Evolutionary conservation across 1,140 invertebrate species (phyloP), one percentile per base, ranked within the genome.

Genomic region (Drosophila sulfurigaster): DNA sequence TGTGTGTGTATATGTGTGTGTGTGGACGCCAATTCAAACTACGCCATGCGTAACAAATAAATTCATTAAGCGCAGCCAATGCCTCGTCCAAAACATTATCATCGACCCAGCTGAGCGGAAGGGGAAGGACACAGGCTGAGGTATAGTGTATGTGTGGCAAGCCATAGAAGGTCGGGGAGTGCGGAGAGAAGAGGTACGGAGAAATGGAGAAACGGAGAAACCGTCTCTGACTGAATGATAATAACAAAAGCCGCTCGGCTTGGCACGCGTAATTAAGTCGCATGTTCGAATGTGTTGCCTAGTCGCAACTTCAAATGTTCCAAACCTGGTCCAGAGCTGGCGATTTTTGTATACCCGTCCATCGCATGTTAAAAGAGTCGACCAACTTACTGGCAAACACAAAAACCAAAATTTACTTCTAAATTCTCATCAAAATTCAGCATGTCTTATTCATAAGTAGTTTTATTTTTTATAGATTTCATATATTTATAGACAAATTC

Each of bases 21-120:
- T 79, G 66, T 75, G 71, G 69, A 81, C 71, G 80, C 77, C 82
- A 91, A 91, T 91, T 91, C 87, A 91, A 83, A 90, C 38, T 91
- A 91, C 75, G 82, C 87, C 87, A 91, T 91, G 87, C 87, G 87
- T 87, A 91, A 81, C 87, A 91, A 91, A 91, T 91, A 91, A 91
- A 91, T 96, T 72, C 95, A 96, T 91, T 96, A 94, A 94, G 97
- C 97, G 85, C 86, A 90, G 81, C 86, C 81, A 89, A 90, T 89
- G 85, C 86, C 62, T 66, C 63, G 67, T 72, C 76, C 67, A 71
- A 81, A 75, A 79, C 85, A 88, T 89, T 88, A 88, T 88, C 83
- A 88, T 82, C 78, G 72, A 82, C 75, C 48, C 8, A 25, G 13
- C 41, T 13, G 43, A 38, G 35, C 7, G 7, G 35, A 32, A 32